Evolutionary conservation across 2,113 vertebrate genomes (phyloP).

Genomic region (Ailurus styani): DNA sequence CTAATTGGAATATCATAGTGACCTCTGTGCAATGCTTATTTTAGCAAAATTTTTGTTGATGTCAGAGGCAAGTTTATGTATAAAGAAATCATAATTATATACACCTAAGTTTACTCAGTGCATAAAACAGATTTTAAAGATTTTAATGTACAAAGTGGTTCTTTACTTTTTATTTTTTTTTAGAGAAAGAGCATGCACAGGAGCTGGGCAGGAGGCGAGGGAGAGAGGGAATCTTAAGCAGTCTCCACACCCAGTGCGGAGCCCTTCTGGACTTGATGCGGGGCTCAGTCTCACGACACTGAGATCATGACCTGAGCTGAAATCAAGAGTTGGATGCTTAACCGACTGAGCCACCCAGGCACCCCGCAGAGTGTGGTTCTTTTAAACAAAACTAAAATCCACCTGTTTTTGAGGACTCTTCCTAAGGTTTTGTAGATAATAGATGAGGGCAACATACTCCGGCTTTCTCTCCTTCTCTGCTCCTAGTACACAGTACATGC

Average conservation of each 20-base stretch:
- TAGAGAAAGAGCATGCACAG: not conserved
- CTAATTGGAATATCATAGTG: not conserved
- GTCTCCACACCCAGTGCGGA: not conserved
- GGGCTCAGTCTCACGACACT: not conserved
- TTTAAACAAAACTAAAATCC: not conserved
- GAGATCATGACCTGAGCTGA: not conserved
- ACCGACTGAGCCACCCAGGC: not conserved
- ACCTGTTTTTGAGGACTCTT: not conserved
- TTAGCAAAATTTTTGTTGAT: not conserved
- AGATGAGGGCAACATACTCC: not conserved
- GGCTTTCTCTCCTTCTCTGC: not conserved
- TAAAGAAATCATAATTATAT: not conserved
- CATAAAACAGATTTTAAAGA: not conserved
- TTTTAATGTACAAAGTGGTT: not conserved
- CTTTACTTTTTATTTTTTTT: not conserved
- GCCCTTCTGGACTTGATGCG: accelerated
- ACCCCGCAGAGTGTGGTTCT: not conserved
- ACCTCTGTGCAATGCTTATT: not conserved
- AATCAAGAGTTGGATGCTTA: not conserved
- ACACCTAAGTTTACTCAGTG: not conserved
- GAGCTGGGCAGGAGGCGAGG: not conserved
- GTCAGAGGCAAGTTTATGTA: not conserved
- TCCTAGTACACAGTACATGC: not conserved
- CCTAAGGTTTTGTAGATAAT: not conserved
- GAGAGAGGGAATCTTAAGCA: not conserved